Evolutionary conservation across 2,797 vertebrate genomes (phyloP).

Genomic region (Hapalemur alaotrensis): DNA sequence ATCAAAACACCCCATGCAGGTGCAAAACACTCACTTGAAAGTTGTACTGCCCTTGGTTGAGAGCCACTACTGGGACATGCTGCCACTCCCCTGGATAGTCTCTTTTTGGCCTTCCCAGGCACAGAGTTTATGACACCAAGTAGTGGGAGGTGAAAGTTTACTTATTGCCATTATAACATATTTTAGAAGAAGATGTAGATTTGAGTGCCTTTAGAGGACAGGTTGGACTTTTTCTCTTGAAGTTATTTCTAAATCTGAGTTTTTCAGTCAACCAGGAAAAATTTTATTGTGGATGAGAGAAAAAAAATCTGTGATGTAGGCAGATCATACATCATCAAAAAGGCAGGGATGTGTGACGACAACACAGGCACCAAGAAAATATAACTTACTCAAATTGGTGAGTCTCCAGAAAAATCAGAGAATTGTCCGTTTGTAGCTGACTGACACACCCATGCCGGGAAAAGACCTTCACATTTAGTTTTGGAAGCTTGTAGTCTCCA

Average conservation of each 20-base stretch:
- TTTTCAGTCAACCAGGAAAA: neutral
- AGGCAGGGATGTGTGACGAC: neutral
- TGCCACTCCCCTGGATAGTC: neutral
- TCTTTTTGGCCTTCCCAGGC: neutral
- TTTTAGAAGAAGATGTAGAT: neutral
- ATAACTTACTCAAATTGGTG: neutral
- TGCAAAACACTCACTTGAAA: neutral
- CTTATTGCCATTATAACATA: neutral
- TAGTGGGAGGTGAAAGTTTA: neutral
- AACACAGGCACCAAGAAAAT: neutral
- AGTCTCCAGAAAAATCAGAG: neutral
- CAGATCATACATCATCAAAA: neutral
- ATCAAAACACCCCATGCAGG: neutral
- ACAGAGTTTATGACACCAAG: neutral
- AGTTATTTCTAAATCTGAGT: constrained; percentile 8
- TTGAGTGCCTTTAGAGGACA: neutral
- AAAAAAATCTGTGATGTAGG: neutral
- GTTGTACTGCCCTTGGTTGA: neutral
- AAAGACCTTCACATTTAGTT: neutral
- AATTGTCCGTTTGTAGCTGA: neutral
- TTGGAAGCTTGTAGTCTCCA: neutral
- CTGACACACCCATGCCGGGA: neutral
- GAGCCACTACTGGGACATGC: neutral
- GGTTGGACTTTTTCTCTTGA: neutral
- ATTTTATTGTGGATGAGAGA: neutral